Base-by-base conservation (phyloP, 2,888 invertebrate genomes). In the Embidobia sp. region DNA sequence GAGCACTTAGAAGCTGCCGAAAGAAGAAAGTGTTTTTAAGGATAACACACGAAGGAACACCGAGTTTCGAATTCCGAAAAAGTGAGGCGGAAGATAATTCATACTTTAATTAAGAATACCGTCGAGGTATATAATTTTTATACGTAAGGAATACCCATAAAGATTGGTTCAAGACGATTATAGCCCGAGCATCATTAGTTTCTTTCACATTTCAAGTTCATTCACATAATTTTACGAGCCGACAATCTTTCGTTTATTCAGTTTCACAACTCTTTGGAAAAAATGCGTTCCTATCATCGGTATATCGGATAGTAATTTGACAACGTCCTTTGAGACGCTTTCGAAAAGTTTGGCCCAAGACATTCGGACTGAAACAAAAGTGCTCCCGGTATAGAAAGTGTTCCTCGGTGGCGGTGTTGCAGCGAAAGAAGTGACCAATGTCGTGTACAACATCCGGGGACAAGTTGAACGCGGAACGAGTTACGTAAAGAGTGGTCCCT, bases 401-500 rank as follows among this genome's bases (percentile, higher is more conserved):
- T 53, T 64, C 13, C 8, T 11, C 11, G 48, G 16, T 15, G 16
- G 27, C 33, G 35, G 19, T 57, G 44, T 57, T 33, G 22, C 31
- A 33, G 31, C 35, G 40, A 70, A 53, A 57, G 16, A 33, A 64
- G 29, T 73, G 57, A 46, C 57, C 64, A 64, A 31, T 15, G 4
- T 5, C 18, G 59, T 57, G 51, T 57, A 44, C 10, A 44, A 66
- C 40, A 59, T 64, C 57, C 48, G 72, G 63, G 19, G 72, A 55
- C 16, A 31, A 33, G 40, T 64, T 27, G 57, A 42, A 42, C 57
- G 48, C 55, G 44, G 57, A 73, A 73, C 48, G 48, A 46, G 51
- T 72, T 72, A 74, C 73, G 73, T 59, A 74, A 74, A 61, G 63
- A 66, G 73, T 74, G 70, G 70, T 70, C 53, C 66, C 35, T 59